These are phyloP conservation scores for Pyrochroa serraticornis DNA, from an alignment of 2,888 invertebrate genomes.

Conservation along the genomic window DNA sequence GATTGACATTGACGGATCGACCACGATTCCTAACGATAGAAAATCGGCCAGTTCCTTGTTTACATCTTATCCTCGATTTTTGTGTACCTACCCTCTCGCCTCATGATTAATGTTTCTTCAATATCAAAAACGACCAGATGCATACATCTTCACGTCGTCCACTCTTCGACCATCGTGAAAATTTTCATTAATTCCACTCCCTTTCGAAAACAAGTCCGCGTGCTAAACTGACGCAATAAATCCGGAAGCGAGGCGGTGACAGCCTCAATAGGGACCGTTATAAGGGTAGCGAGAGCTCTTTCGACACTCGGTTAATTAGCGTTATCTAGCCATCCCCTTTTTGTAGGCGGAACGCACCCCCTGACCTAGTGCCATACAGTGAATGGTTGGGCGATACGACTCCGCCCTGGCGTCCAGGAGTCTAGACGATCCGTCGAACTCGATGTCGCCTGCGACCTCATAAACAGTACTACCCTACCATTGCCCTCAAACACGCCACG, in stretches of 20 bases:
- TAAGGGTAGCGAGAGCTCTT: background rate
- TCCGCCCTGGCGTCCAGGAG: slow-evolving; percentile 54
- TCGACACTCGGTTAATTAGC: slow-evolving; percentile 6
- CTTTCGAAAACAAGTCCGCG: too few species aligned
- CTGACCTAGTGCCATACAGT: slow-evolving; percentile 48
- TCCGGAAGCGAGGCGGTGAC: background rate
- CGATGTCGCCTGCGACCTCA: slow-evolving; percentile 48
- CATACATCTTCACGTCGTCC: background rate
- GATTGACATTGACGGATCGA: slow-evolving; percentile 42
- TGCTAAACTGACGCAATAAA: background rate
- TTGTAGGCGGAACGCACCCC: slow-evolving; percentile 18
- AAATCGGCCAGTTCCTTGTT: slow-evolving; percentile 33
- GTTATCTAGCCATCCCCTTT: slow-evolving; percentile 2
- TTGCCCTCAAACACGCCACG: slow-evolving; percentile 47
- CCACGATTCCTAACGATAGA: slow-evolving; percentile 33
- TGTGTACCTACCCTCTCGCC: slow-evolving; percentile 18
- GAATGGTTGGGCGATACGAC: slow-evolving; percentile 41
- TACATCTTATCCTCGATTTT: slow-evolving; percentile 30
- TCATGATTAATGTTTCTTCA: slow-evolving; percentile 32
- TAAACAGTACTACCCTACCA: slow-evolving; percentile 37
- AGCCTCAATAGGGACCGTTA: background rate
- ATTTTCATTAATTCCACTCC: too few species aligned
- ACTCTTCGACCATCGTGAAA: background rate
- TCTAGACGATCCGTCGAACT: slow-evolving; percentile 53
- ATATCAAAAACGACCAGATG: slow-evolving; percentile 11